Percentiles rank a stretch among this genome's conserved stretches.
These are phyloP conservation scores for Bugula neritina DNA, from an alignment of 2,888 invertebrate genomes.

Conservation along the genomic window DNA sequence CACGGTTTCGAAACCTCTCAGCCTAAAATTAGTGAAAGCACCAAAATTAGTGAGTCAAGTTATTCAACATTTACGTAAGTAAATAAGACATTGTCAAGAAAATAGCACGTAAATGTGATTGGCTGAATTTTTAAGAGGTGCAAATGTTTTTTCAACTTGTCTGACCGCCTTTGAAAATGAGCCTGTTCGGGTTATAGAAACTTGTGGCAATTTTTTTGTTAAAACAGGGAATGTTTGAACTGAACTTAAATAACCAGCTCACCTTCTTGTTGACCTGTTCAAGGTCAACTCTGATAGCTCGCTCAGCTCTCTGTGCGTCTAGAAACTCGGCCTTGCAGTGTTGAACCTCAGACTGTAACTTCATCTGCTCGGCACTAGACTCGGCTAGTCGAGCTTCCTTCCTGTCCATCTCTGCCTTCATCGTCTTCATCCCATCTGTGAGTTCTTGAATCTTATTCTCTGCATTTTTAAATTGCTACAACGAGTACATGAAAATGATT, in stretches of 20 bases:
- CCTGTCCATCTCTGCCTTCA: constrained; percentile 45
- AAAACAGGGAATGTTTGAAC: too few relatives aligned
- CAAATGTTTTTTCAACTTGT: too few relatives aligned
- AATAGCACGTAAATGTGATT: too few relatives aligned
- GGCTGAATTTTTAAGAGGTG: too few relatives aligned
- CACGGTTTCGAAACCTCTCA: constrained; percentile 48
- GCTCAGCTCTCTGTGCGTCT: constrained; percentile 49
- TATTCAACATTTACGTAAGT: too few relatives aligned
- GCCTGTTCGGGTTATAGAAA: too few relatives aligned
- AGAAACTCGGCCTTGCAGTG: constrained; percentile 38
- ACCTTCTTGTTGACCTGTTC: constrained; percentile 48
- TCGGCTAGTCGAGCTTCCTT: constrained; percentile 37
- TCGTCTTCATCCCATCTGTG: constrained; percentile 38
- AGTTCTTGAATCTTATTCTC: constrained; percentile 46
- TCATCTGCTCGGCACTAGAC: constrained; percentile 39
- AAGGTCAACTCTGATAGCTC: constrained; percentile 47
- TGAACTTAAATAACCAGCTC: too few relatives aligned
- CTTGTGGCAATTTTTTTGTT: too few relatives aligned
- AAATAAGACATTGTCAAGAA: too few relatives aligned
- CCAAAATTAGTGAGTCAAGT: background rate
- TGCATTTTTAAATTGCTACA: constrained; percentile 48
- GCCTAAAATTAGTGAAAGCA: constrained; percentile 33
- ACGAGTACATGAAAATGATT: background rate
- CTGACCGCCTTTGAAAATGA: too few relatives aligned
- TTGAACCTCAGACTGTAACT: constrained; percentile 41